These are phyloP conservation scores for Hoplodrina blanda DNA, from an alignment of 2,888 invertebrate genomes.

Conservation along the genomic window DNA sequence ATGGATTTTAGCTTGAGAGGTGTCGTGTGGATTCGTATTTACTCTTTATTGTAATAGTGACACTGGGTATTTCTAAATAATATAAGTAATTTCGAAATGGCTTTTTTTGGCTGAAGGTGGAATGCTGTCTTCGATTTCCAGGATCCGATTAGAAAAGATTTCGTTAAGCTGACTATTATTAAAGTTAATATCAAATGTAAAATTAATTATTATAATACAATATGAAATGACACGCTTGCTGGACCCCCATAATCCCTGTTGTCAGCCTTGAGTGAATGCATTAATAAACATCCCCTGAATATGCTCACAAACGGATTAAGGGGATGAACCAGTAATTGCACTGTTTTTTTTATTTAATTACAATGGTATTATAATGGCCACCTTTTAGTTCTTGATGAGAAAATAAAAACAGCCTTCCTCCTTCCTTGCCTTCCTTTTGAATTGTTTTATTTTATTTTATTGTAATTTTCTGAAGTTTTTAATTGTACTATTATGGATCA, in stretches of 20 bases:
- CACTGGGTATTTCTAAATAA: too few species aligned
- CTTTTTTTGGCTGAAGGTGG: too few species aligned
- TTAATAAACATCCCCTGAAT: conserved; percentile 28
- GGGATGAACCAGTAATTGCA: conserved; percentile 37
- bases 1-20: too few species aligned
- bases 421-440: too few species aligned
- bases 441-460: too few species aligned
- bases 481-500: too few species aligned
- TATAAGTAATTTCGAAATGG: too few species aligned
- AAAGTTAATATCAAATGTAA: neutral
- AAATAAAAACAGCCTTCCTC: neutral
- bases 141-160: too few species aligned
- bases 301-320: conserved; percentile 24
- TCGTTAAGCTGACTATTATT: neutral
- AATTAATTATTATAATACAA: conserved; percentile 14
- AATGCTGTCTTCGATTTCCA: too few species aligned
- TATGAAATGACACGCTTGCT: conserved; percentile 5
- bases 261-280: conserved; percentile 17
- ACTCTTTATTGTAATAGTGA: too few species aligned
- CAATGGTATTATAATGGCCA: conserved; percentile 4
- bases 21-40: too few species aligned
- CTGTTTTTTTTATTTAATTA: conserved; percentile 26
- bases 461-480: too few species aligned
- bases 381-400: neutral
- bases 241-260: conserved; percentile 27